Evolutionary conservation across 2,113 vertebrate species (phyloP).

Genomic region (Laticauda laticaudata): DNA sequence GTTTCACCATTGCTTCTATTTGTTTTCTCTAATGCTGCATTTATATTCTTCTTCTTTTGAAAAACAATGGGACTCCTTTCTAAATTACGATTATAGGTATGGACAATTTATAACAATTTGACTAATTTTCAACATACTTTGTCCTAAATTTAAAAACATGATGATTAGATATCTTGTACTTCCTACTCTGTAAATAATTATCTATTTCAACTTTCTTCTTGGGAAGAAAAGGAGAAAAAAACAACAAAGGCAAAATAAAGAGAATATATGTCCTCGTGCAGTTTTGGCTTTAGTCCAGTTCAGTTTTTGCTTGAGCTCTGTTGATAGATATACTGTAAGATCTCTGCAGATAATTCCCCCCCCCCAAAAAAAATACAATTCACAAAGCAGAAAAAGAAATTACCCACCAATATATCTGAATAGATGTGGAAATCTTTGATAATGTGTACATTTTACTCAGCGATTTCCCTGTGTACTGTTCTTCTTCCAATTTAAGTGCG

Average conservation of each 20-base stretch:
- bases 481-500: not conserved
- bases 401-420: not conserved
- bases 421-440: not conserved
- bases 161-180: not conserved
- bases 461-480: not conserved
- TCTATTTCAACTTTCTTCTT: not conserved
- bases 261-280: not conserved
- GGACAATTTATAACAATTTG: not conserved
- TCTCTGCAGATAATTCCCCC: not conserved
- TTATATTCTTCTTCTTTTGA: too few relatives aligned
- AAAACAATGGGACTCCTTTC: not conserved
- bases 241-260: not conserved
- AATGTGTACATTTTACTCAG: not conserved
- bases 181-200: not conserved
- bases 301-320: not conserved
- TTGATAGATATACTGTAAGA: not conserved
- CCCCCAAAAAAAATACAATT: not conserved
- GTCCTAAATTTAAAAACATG: not conserved
- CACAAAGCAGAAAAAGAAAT: not conserved
- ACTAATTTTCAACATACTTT: not conserved
- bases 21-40: not conserved
- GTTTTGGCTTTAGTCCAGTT: not conserved
- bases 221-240: not conserved
- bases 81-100: not conserved
- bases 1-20: not conserved